Percentiles rank a stretch among this genome's conserved stretches.
Evolutionary conservation across 30 jellyfish, hydroid and myxozoan genomes (phyloP).

Genomic region (Aurelia sp.): DNA sequence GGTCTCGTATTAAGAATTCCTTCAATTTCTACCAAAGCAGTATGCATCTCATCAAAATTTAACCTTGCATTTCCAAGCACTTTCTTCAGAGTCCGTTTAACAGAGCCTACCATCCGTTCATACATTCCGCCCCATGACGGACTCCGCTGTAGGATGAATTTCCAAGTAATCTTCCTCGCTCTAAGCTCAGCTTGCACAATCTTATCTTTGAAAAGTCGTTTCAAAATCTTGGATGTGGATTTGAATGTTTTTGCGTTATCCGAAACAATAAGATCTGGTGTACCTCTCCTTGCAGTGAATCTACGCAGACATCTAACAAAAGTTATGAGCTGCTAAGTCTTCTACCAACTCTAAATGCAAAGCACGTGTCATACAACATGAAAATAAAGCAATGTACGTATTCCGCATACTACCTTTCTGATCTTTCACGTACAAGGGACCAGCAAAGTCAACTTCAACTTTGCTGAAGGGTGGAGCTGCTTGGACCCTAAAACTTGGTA

Average conservation of each 20-base stretch:
- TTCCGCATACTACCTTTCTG: neutral
- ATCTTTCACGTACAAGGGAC: too few species aligned
- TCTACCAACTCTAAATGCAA: neutral
- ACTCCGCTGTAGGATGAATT: conserved; percentile 14
- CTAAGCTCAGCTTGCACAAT: neutral
- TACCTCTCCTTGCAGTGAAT: conserved; percentile 7
- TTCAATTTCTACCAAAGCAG: conserved; percentile 35
- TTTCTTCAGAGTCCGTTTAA: conserved; percentile 7
- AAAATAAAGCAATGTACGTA: conserved; percentile 7
- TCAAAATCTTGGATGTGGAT: neutral
- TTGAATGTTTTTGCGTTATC: neutral
- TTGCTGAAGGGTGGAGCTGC: too few species aligned
- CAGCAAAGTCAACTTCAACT: too few species aligned
- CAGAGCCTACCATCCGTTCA: conserved; percentile 28
- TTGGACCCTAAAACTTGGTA: conserved; percentile 28
- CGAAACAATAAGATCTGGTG: neutral
- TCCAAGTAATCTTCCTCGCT: conserved; percentile 11
- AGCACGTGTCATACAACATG: conserved; percentile 18
- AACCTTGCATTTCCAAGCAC: conserved; percentile 34
- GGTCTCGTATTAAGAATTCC: conserved; percentile 14
- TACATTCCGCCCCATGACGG: conserved; percentile 50
- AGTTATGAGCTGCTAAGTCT: too few species aligned
- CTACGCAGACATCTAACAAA: neutral
- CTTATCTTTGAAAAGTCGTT: neutral
- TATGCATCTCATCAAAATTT: conserved; percentile 22